Evolutionary conservation across 2,888 invertebrate genomes (phyloP).

Genomic region (Helobdella robusta): DNA sequence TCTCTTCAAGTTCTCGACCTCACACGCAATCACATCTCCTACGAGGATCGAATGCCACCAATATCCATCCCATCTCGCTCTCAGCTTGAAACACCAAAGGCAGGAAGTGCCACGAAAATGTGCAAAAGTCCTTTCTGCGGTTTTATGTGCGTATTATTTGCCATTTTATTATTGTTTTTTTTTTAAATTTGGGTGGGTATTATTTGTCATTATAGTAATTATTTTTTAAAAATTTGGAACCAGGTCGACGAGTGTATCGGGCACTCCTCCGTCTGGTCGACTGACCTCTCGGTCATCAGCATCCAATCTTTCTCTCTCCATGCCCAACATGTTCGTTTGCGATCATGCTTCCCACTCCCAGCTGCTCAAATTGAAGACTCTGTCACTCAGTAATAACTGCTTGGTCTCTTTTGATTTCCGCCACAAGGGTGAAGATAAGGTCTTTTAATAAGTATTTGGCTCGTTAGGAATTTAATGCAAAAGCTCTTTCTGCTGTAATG

Average conservation of each 20-base stretch:
- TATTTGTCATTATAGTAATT: too few species aligned
- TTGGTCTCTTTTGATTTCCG: constrained; percentile 61
- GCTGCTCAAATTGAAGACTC: constrained; percentile 68
- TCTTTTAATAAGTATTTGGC: too few species aligned
- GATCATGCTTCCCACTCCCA: constrained; percentile 59
- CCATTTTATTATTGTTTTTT: too few species aligned
- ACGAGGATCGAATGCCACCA: not conserved
- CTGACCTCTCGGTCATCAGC: constrained; percentile 3
- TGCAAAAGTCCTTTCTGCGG: constrained; percentile 29
- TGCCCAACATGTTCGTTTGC: constrained; percentile 35
- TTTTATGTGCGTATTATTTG: too few species aligned
- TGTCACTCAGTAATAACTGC: constrained; percentile 76
- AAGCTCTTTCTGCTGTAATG: too few species aligned
- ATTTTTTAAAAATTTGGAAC: too few species aligned
- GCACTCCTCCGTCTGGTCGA: too few species aligned
- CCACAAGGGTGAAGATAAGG: not conserved
- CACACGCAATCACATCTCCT: constrained; percentile 72
- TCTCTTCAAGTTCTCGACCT: constrained; percentile 81
- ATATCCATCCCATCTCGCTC: constrained; percentile 5
- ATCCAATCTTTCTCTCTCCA: not conserved
- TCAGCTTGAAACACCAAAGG: constrained; percentile 2
- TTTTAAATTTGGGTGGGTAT: too few species aligned
- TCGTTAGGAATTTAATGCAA: too few species aligned
- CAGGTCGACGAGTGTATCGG: too few species aligned
- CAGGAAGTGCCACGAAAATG: not conserved